Evolutionary conservation across 2,888 invertebrate species (phyloP), one percentile per base, ranked within the genome.

Genomic region (Lepidocyrtinus sp.): DNA sequence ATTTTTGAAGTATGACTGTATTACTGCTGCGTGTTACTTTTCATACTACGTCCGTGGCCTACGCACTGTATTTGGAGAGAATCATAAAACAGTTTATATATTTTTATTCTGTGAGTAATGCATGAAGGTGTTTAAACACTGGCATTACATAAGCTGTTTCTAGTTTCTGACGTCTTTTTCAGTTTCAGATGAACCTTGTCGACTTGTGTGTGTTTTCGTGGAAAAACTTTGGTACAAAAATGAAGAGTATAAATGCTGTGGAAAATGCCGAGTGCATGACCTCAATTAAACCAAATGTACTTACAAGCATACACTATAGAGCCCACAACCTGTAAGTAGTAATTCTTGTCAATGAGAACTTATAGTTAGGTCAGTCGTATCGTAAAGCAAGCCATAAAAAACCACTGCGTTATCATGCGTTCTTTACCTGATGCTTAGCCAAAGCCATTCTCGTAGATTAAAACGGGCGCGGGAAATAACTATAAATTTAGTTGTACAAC

Each of bases 181-280:
- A n/a, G n/a, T n/a, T n/a, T n/a, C n/a, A n/a, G n/a, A n/a, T n/a
- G n/a, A n/a, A n/a, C n/a, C n/a, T n/a, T n/a, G n/a, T n/a, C n/a
- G n/a, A n/a, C n/a, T n/a, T n/a, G n/a, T n/a, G n/a, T n/a, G n/a
- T n/a, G n/a, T n/a, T n/a, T n/a, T 36, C 36, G 36, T 36, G 36
- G 36, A 36, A 36, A 36, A 36, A 36, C 36, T 12, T 5, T 36
- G 5, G 12, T 36, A 36, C 36, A 7, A 36, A 5, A 36, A 36
- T 36, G 12, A 36, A 36, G 5, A 36, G 50, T 50, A 50, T n/a
- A 36, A 36, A 36, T 36, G 50, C 50, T 36, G 36, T n/a, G n/a
- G n/a, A n/a, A n/a, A n/a, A n/a, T n/a, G 50, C 5, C 15, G 50
- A 50, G 50, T 50, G 50, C 50, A 50, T 50, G 50, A 50, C 50